phyloP scores from a whole-genome alignment of 2,113 vertebrate genomes.

The Bagarius yarrelli region DNA sequence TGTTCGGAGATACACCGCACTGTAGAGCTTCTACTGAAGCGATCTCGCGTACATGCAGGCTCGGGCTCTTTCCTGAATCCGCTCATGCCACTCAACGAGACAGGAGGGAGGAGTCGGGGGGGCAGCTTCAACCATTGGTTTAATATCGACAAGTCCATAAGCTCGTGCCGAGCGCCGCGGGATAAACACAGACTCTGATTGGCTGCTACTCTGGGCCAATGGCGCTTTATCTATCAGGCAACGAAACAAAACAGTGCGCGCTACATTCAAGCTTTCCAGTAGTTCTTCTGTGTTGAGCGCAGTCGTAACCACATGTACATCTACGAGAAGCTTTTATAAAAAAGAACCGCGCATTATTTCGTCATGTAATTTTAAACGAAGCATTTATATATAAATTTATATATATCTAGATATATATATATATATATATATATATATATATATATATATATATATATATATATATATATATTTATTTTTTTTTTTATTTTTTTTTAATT shows the following conservation, averaged over 20 bases:
- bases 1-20: conserved; percentile 72
- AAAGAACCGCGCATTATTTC: not conserved
- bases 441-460: too few species aligned
- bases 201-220: conserved; percentile 73
- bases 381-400: too few species aligned
- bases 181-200: conserved; percentile 75
- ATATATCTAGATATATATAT: too few species aligned
- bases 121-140: conserved; percentile 73
- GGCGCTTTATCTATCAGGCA: conserved; percentile 53
- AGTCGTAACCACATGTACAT: conserved; percentile 47
- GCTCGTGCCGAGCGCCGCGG: conserved; percentile 81
- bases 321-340: not conserved
- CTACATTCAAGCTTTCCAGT: conserved; percentile 69
- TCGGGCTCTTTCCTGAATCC: conserved; percentile 80
- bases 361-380: not conserved
- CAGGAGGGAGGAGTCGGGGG: conserved; percentile 55
- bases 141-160: conserved; percentile 86
- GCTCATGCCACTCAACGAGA: conserved; percentile 74
- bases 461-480: too few species aligned
- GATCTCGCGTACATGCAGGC: conserved; percentile 80
- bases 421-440: too few species aligned
- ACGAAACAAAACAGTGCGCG: conserved; percentile 70
- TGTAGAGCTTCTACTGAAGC: conserved; percentile 77
- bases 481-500: too few species aligned
- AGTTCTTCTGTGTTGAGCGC: conserved; percentile 31